Conservation (phyloP, 2,113 vertebrate species). For the Hypomesus transpacificus region DNA sequence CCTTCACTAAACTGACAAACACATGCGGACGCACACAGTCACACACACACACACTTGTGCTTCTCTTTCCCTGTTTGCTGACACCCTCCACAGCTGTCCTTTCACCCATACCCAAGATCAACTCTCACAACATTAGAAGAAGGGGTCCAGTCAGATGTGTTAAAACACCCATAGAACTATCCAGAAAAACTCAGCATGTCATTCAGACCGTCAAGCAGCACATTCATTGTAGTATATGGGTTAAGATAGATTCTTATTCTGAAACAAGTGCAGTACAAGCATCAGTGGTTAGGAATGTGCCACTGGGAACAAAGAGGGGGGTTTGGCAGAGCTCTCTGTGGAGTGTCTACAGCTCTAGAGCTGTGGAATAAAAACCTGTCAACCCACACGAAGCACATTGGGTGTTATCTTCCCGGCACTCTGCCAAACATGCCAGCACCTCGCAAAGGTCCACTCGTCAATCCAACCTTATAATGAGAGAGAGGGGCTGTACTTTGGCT, state of each 20-base stretch:
- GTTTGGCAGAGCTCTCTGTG: constrained; percentile 27
- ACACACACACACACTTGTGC: constrained; percentile 21
- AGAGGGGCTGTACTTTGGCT: constrained; percentile 28
- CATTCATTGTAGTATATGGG: neutral
- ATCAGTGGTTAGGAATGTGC: constrained; percentile 59
- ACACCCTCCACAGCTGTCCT: constrained; percentile 32
- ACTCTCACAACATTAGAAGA: constrained; percentile 31
- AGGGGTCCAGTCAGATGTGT: neutral
- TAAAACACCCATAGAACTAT: constrained; percentile 29
- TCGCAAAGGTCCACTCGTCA: constrained; percentile 42
- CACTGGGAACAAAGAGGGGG: constrained; percentile 36
- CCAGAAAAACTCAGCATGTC: neutral
- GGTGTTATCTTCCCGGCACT: constrained; percentile 32
- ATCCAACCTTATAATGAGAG: constrained; percentile 16
- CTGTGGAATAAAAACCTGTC: constrained; percentile 43
- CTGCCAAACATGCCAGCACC: constrained; percentile 46
- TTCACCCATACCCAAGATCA: constrained; percentile 48
- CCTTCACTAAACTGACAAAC: neutral
- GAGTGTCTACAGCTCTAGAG: constrained; percentile 31
- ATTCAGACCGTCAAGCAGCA: neutral
- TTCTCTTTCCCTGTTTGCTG: neutral
- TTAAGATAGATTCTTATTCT: constrained; percentile 11
- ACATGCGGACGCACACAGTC: neutral
- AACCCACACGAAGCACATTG: constrained; percentile 35
- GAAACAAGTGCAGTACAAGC: constrained; percentile 40